Percentiles rank a stretch among this genome's conserved stretches.
Evolutionary conservation across 53 echinoderm and acorn worm species (phyloP).

Genomic region (Holothuria leucospilota): DNA sequence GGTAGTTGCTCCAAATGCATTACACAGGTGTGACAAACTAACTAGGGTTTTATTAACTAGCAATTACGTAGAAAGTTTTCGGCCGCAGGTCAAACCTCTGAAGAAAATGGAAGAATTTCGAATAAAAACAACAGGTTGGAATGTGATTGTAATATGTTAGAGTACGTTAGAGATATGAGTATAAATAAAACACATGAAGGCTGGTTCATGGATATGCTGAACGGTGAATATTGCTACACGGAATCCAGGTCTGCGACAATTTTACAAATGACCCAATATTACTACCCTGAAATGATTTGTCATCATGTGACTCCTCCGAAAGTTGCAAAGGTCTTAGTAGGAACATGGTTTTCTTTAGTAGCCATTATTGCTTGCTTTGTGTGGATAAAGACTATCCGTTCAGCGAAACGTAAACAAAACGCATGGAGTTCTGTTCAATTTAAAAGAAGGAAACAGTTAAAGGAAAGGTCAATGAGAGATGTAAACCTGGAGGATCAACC

Average conservation of each 20-base stretch:
- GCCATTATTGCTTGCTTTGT: background rate
- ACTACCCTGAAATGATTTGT: slow-evolving; percentile 22
- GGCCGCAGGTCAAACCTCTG: background rate
- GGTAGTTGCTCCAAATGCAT: background rate
- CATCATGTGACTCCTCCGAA: slow-evolving; percentile 22
- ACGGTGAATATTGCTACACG: background rate
- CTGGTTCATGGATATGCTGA: background rate
- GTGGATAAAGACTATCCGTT: slow-evolving; percentile 33
- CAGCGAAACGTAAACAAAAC: slow-evolving; percentile 9
- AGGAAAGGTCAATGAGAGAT: background rate
- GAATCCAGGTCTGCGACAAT: no score
- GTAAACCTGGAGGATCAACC: background rate
- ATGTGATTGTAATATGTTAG: slow-evolving; percentile 22
- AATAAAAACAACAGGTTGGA: background rate
- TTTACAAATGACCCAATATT: background rate
- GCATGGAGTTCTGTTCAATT: background rate
- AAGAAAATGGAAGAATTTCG: slow-evolving; percentile 1
- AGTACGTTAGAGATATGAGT: background rate
- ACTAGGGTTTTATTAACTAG: background rate
- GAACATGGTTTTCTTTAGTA: slow-evolving; percentile 23
- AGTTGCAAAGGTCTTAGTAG: background rate
- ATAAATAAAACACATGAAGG: background rate
- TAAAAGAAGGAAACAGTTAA: background rate
- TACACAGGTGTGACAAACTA: background rate
- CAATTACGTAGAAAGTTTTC: slow-evolving; percentile 5